phyloP scores from a whole-genome alignment of 2,797 vertebrate genomes.

The Oreortyx pictus region DNA sequence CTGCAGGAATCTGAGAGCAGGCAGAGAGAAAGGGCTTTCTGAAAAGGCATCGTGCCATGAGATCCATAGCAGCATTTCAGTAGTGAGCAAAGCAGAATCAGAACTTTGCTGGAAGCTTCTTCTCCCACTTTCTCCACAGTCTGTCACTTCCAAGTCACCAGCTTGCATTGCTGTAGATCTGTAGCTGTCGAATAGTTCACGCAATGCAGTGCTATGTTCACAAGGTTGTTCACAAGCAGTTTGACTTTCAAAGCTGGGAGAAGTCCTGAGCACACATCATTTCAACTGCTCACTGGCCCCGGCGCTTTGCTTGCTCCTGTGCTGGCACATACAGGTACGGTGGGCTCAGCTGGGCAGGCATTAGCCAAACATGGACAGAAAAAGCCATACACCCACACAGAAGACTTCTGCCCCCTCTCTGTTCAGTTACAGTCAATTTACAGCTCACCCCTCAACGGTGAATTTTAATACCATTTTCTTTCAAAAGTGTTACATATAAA shows the following conservation, averaged over 20 bases:
- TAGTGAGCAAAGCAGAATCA: neutral
- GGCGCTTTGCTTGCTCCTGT: fast-evolving
- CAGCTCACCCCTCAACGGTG: slow-evolving; percentile 21
- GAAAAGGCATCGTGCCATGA: neutral
- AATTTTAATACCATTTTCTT: slow-evolving; percentile 47
- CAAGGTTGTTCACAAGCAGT: fast-evolving
- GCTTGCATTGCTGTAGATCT: fast-evolving
- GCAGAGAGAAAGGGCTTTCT: neutral
- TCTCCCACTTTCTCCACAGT: neutral
- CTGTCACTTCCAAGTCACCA: fast-evolving
- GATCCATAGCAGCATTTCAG: neutral
- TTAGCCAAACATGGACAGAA: neutral
- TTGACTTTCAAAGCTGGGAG: fast-evolving
- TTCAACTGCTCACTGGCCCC: fast-evolving
- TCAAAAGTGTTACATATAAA: slow-evolving; percentile 30
- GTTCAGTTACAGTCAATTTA: slow-evolving; percentile 49
- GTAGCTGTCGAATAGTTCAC: fast-evolving
- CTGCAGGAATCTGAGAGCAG: neutral
- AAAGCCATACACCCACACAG: neutral
- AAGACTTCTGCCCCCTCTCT: neutral
- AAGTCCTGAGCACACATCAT: neutral
- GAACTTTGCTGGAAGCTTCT: neutral
- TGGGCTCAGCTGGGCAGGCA: neutral
- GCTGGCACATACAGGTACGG: fast-evolving
- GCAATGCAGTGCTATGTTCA: fast-evolving